Evolutionary conservation across 2,113 vertebrate genomes (phyloP), one percentile per base, ranked within the genome.

Genomic region (Onychorhynchus coronatus): DNA sequence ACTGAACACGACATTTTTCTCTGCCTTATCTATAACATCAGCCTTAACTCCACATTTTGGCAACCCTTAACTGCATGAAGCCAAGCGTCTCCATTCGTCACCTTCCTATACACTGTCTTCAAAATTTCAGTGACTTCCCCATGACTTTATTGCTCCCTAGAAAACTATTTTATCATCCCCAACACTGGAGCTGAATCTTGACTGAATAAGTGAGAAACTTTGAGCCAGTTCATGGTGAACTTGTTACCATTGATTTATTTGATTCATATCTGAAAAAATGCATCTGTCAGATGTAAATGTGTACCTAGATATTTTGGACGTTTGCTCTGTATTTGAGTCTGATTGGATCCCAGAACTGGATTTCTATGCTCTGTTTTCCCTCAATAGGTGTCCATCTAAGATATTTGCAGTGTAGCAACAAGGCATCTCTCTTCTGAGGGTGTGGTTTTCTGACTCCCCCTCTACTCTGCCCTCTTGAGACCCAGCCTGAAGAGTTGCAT

Each of bases 41-140:
- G 8, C 0, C 9, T 50, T 80, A 72, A 55, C 14, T 17, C 14
- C 46, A 12, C 6, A 39, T 76, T 19, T 35, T 1, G 0, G 19
- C 1, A 5, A 4, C 24, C 20, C 24, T 73, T 42, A 91, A 20
- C 25, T 30, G 8, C 20, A 11, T 42, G 23, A 87, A 63, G 31
- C 11, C 16, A 44, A 39, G 13, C 46, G 31, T 41, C 39, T 80
- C 20, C 11, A 80, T 50, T 16, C 12, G 16, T 27, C 6, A 0
- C 31, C 27, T 76, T 76, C 33, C 6, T n/a, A 22, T 23, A 46
- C 9, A 37, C 1, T 55, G 70, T 59, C 37, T 56, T 12, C 25
- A 87, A 68, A 56, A 70, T 65, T 73, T 21, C 59, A 50, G 9
- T 4, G 11, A 13, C 2, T 42, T 6, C 6, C 3, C 3, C 12